Conservation (phyloP, 2,797 vertebrate species). For the Eidolon dupreanum region DNA sequence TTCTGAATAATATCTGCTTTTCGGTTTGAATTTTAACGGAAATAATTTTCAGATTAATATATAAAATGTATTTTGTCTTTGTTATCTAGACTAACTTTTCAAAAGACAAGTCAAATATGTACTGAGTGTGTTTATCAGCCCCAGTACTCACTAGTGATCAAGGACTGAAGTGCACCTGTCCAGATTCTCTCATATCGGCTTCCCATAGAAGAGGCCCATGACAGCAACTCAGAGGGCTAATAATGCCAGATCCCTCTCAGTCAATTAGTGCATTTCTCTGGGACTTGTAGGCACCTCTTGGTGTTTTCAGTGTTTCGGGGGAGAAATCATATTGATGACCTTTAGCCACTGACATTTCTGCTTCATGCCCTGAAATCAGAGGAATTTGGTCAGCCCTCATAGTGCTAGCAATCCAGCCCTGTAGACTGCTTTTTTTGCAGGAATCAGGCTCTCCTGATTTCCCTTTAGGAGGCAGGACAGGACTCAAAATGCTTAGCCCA, state of each 20-base stretch:
- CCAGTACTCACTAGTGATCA: not conserved
- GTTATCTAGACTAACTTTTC: not conserved
- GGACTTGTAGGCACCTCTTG: not conserved
- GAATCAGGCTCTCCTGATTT: not conserved
- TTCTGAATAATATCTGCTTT: not conserved
- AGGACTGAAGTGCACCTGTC: not conserved
- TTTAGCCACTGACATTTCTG: slow-evolving; percentile 29
- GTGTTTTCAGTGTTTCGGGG: not conserved
- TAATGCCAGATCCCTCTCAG: not conserved
- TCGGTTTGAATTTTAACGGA: slow-evolving; percentile 2
- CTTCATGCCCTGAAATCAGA: slow-evolving; percentile 20
- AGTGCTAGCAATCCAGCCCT: too few relatives aligned
- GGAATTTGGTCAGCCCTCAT: not conserved
- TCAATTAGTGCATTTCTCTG: not conserved
- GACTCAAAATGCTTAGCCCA: not conserved
- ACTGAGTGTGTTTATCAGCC: not conserved
- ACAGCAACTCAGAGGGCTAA: not conserved
- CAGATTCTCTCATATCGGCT: not conserved
- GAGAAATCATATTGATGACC: not conserved
- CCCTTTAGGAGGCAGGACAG: not conserved
- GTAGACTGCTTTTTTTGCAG: not conserved
- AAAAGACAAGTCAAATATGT: not conserved
- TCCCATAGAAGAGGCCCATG: not conserved
- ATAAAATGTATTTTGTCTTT: not conserved
- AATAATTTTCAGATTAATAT: not conserved